These are phyloP conservation scores for Mnemiopsis leidyi DNA, from an alignment of 37 sponge, comb jelly and placozoan genomes.

Conservation along the genomic window DNA sequence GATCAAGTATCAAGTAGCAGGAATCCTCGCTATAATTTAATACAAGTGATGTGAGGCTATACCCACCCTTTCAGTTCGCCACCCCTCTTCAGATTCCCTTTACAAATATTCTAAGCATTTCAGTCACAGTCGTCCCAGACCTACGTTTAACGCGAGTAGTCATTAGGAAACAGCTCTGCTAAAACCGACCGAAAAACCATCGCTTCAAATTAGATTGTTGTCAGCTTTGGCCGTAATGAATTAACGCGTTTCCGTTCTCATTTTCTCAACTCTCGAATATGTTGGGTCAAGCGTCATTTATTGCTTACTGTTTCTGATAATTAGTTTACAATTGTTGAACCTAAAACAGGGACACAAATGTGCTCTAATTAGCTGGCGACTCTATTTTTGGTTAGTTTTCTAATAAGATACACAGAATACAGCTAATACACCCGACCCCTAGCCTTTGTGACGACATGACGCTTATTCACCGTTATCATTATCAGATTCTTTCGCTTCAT, in stretches of 20 bases:
- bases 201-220: neutral
- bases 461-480: no score
- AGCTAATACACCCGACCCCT: no score
- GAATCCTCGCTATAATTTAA: neutral
- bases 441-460: no score
- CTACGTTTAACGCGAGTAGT: neutral
- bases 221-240: neutral
- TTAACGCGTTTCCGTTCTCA: neutral
- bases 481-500: neutral
- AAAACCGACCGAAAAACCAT: neutral
- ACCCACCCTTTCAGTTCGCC: neutral
- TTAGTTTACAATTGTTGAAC: neutral
- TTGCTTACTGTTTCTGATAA: neutral
- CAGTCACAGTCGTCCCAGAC: neutral
- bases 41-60: constrained; percentile 32
- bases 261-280: no score
- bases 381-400: neutral
- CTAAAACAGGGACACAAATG: neutral
- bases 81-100: neutral
- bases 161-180: neutral
- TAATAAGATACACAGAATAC: neutral
- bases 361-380: neutral
- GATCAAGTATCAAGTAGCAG: constrained; percentile 44
- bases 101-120: neutral
- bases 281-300: neutral